Conservation (phyloP, 2,113 vertebrate genomes). For the Artemisiospiza belli region DNA sequence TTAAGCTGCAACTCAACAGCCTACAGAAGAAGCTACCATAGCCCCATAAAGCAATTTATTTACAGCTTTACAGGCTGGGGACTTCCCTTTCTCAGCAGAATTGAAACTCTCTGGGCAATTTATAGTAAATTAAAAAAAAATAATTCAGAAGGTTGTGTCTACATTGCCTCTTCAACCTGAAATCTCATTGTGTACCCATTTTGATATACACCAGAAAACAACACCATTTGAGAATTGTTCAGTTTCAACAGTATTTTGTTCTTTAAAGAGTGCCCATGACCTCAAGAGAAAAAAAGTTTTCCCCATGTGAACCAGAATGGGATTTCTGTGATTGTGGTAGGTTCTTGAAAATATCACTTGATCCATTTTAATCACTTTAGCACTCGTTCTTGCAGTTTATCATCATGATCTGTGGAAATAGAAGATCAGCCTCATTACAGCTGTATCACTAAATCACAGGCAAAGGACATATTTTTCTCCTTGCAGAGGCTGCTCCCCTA, state of each 20-base stretch:
- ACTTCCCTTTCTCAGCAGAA: neutral
- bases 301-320: neutral
- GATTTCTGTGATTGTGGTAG: neutral
- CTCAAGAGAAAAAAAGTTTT: neutral
- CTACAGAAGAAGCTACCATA: neutral
- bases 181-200: neutral
- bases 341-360: neutral
- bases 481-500: neutral
- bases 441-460: slow-evolving; percentile 28
- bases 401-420: neutral
- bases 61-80: neutral
- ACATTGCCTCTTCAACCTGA: neutral
- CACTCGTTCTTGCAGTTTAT: neutral
- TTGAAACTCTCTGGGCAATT: neutral
- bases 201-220: neutral
- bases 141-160: neutral
- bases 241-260: neutral
- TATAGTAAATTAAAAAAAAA: neutral
- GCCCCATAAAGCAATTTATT: neutral
- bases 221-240: neutral
- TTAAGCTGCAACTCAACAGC: neutral
- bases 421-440: neutral
- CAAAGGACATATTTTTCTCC: neutral
- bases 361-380: neutral
- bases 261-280: neutral